Base-by-base conservation (phyloP, 2,888 invertebrate species). In the Pyrochroa serraticornis region DNA sequence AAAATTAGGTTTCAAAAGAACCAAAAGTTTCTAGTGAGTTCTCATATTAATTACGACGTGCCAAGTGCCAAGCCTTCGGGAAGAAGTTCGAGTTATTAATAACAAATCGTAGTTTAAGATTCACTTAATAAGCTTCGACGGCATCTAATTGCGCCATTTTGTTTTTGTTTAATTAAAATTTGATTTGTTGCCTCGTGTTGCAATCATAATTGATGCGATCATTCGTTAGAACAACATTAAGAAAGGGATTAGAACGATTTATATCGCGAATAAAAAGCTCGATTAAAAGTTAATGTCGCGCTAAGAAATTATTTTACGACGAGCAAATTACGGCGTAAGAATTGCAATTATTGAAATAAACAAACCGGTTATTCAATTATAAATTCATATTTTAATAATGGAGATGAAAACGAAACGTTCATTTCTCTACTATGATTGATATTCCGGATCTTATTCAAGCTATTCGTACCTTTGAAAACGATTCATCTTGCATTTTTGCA, bases 301-400 rank as follows among this genome's bases (percentile, higher is more conserved):
- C 55, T 12, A 44, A 38, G 60, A 53, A 60, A 62, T 62, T 58
- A 65, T 65, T 65, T 62, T 65, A 65, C 44, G 58, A 59, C 39
- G 49, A 44, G 36, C 59, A 51, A 41, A 61, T 63, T 61, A 63
- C 48, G 51, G 61, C 61, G 46, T 54, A 59, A 22, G 55, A 63
- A 58, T 62, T 62, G 61, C 62, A 65, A 59, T 63, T 60, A 64
- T 47, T 49, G 57, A 50, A 62, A 14, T 53, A 54, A 50, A 54
- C 47, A 65, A 63, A 67, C 62, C 61, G 48, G 52, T 43, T 58
- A 46, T 53, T 36, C 37, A 42, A 46, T 47, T 32, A 58, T 47
- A 47, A 47, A 47, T 41, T 35, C 12, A 58, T 13, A 42, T 30
- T 46, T 33, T 32, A 53, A 37, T 48, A 43, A 22, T 22, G 22